Evolutionary conservation across 2,113 vertebrate genomes (phyloP).

Genomic region (Carettochelys insculpta): DNA sequence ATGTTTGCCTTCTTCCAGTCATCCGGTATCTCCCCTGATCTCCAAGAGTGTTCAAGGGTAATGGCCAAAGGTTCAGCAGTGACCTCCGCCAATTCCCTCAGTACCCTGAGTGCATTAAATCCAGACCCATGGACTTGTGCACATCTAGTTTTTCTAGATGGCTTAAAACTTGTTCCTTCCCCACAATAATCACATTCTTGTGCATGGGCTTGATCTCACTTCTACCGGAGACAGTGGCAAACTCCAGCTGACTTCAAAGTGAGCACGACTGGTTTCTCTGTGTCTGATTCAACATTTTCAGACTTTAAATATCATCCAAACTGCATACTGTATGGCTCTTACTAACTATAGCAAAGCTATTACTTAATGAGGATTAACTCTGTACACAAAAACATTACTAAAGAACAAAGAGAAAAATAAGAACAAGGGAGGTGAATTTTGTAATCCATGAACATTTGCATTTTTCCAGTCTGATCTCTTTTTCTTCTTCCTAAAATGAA

Average conservation of each 20-base stretch:
- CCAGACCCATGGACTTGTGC: no score
- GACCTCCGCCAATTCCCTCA: no score
- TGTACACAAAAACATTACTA: background rate
- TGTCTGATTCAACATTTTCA: background rate
- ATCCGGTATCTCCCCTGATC: no score
- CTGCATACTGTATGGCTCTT: background rate
- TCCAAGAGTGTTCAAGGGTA: no score
- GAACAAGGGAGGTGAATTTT: background rate
- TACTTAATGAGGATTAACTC: background rate
- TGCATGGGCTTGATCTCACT: background rate
- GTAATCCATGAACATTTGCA: background rate
- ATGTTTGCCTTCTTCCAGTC: no score
- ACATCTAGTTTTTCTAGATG: no score
- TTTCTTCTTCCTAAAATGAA: background rate
- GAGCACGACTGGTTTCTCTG: accelerated
- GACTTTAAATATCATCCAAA: background rate
- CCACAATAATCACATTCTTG: background rate
- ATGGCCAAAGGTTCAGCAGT: no score
- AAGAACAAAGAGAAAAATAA: background rate
- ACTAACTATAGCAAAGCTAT: background rate
- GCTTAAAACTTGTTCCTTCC: no score
- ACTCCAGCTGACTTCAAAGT: background rate
- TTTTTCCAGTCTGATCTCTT: background rate
- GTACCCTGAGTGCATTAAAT: no score
- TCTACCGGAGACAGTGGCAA: background rate